Evolutionary conservation across 2,113 vertebrate species (phyloP), one percentile per base, ranked within the genome.

Genomic region (Octodon degus): DNA sequence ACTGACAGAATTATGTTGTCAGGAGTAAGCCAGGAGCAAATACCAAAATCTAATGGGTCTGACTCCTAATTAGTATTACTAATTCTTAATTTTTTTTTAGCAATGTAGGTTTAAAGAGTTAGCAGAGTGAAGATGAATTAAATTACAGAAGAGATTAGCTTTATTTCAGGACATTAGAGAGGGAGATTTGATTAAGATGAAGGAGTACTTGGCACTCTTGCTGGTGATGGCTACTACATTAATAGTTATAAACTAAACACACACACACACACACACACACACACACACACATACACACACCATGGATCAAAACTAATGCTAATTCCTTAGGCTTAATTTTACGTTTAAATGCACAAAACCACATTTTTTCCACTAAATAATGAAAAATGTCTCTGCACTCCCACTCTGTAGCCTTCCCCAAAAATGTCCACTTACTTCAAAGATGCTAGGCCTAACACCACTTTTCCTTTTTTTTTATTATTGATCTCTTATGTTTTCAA

Each of bases 171-270:
- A 91, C 8, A 89, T 55, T 93, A 53, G 40, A 53, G 6, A 14
- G 0, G 58, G 12, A 91, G 22, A 85, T 34, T 62, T 72, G 37
- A 74, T 89, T 86, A 97, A 74, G 25, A 67, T 47, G 62, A 91
- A 83, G 32, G n/a, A 85, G 89, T 58, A 85, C 94, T 55, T 90
- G 40, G 7, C n/a, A 11, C 55, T 91, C 34, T 83, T 97, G 27
- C 25, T 34, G 32, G 6, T 7, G 12, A 86, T 89, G 32, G 34
- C 9, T 93, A 11, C 76, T 65, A 95, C 13, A 37, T 91, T 93
- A 86, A 94, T 93, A 82, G 90, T 68, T 92, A 87, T 87, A 65
- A 92, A 89, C 12, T 70, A 27, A 92, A 92, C 91, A 89, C 63
- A 12, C 2, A 63, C 55, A 58, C 55, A 58, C 55, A 58, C 53